Evolutionary conservation across 2,113 vertebrate genomes (phyloP).

Genomic region (Callithrix jacchus): DNA sequence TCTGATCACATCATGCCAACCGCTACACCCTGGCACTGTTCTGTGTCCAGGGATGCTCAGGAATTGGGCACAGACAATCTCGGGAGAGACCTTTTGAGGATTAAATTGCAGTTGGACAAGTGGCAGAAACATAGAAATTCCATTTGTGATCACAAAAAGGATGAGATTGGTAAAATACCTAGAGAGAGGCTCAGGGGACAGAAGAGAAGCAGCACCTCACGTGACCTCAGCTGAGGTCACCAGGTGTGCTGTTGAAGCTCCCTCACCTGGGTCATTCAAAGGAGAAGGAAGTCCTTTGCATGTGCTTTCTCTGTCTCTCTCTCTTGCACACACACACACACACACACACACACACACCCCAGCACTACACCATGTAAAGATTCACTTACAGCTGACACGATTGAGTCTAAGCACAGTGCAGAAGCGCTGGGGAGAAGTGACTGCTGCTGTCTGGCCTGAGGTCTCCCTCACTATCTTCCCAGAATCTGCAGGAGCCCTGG

Average conservation of each 20-base stretch:
- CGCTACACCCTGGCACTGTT: too few relatives aligned
- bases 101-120: background rate
- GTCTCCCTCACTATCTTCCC: background rate
- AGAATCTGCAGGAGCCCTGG: too few relatives aligned
- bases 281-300: background rate
- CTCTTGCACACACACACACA: background rate
- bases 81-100: background rate
- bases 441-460: background rate
- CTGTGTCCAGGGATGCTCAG: background rate
- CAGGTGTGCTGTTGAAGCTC: background rate
- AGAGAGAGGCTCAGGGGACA: background rate
- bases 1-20: background rate
- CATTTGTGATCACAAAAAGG: background rate
- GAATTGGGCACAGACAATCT: fast-evolving
- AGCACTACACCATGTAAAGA: background rate
- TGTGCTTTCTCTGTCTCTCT: background rate
- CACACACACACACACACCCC: too few relatives aligned
- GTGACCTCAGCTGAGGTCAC: background rate
- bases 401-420: fast-evolving
- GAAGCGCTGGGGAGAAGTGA: too few relatives aligned
- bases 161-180: background rate
- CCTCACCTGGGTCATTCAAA: background rate
- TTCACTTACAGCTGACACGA: background rate
- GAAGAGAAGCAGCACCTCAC: background rate
- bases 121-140: background rate